These are phyloP conservation scores for Pollenia labialis DNA, from an alignment of 2,888 invertebrate genomes.

Conservation along the genomic window DNA sequence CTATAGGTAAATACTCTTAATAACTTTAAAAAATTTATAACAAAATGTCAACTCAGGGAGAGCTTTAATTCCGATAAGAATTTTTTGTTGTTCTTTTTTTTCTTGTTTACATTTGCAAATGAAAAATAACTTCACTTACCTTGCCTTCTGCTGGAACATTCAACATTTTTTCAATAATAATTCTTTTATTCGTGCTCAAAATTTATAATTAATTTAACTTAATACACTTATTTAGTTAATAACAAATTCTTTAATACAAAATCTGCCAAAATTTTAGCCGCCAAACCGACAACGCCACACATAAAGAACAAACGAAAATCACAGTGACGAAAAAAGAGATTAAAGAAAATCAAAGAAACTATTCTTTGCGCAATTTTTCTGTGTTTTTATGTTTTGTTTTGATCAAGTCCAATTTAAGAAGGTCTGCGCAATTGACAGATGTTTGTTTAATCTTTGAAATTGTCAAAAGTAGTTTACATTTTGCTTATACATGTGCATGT, in stretches of 20 bases:
- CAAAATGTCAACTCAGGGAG: neutral
- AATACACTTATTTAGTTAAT: slow-evolving; percentile 23
- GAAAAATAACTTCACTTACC: slow-evolving; percentile 76
- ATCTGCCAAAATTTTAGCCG: slow-evolving; percentile 47
- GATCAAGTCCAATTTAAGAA: neutral
- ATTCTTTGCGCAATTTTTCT: slow-evolving; percentile 17
- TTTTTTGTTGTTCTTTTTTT: neutral
- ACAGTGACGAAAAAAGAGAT: slow-evolving; percentile 9
- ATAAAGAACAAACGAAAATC: slow-evolving; percentile 43
- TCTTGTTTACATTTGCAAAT: slow-evolving; percentile 1
- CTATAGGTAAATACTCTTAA: neutral
- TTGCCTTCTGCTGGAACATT: slow-evolving; percentile 82
- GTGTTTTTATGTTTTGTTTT: slow-evolving; percentile 55
- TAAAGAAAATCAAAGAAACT: slow-evolving; percentile 42
- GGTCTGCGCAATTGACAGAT: neutral
- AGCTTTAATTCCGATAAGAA: slow-evolving; percentile 46
- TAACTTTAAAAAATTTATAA: neutral
- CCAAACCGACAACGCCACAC: slow-evolving; percentile 59
- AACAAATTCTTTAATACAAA: slow-evolving; percentile 16
- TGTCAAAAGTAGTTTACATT: no score
- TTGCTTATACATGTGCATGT: no score
- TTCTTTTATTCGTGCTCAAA: no score
- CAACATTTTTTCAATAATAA: slow-evolving; percentile 77
- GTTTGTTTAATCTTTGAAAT: no score
- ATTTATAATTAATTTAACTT: neutral